Evolutionary conservation across 2,113 vertebrate genomes (phyloP), one percentile per base, ranked within the genome.

Genomic region (pig (Sus scrofa)): DNA sequence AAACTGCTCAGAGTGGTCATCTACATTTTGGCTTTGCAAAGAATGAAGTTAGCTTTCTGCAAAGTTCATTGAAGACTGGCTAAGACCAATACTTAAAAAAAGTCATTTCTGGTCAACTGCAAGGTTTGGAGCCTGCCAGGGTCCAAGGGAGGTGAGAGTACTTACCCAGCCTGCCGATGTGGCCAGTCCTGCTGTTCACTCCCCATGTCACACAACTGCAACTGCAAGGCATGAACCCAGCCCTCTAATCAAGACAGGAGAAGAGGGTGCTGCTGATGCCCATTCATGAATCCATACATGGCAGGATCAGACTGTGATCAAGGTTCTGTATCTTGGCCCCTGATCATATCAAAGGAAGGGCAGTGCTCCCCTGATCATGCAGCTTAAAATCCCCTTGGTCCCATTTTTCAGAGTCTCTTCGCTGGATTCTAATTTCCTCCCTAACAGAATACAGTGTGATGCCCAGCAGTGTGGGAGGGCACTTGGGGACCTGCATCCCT

Each of bases 1-100:
- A 30, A 83, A 73, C 58, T 94, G 16, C 39, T 70, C 6, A 74
- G 54, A 54, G 62, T 77, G 54, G 84, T 92, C 24, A n/a, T 73
- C 74, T 86, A 50, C 39, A 62, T 37, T 32, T 87, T 89, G 70
- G 22, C 18, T 91, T 91, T 91, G 87, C 27, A 88, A 71, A 65
- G 22, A 81, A 75, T 73, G 12, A 54, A 89, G 0, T 83, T 86
- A 63, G 22, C 89, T 92, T 96, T 56, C 68, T 97, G 30, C 60
- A 93, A 26, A 73, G 4, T 77, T 85, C 5, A 30, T 56, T 83
- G 71, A 71, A 65, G 15, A 56, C n/a, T 93, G 32, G 7, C 37
- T 81, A 34, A 62, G 32, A 83, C 52, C 52, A 32, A 1, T 83
- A 26, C 30, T 67, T 74, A 65, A 24, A 30, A n/a, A 19, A 26